Base-by-base conservation (phyloP, 1,140 invertebrate genomes). In the Pogonomyrmex barbatus region DNA sequence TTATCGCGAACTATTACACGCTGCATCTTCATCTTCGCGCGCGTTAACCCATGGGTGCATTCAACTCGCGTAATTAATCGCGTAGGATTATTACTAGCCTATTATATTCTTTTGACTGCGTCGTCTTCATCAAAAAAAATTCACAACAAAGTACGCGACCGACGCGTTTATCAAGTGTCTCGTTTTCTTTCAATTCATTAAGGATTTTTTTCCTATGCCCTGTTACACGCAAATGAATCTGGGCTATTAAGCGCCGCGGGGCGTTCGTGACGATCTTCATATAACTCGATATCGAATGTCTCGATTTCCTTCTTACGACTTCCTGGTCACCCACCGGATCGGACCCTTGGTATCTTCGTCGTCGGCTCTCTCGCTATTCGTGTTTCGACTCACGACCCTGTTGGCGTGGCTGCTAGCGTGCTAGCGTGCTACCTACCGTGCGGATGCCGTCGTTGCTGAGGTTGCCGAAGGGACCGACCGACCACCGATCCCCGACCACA, bases 391-490 rank as follows among this genome's bases (percentile, higher is more conserved):
- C 88, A 90, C 88, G 85, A 90, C 63, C 76, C 85, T 75, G 76
- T 75, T 89, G 85, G 88, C 85, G 76, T 89, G 78, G 85, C 71
- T 50, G 71, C 73, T 84, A 70, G 71, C 78, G 58, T 87, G 77
- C 75, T 63, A 77, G 87, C 88, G 88, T 89, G 88, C 88, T 89
- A 87, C 88, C 88, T 63, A 77, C n/a, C 70, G 65, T 73, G 77
- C 78, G 86, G 60, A 86, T 50, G n/a, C 70, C 56, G 70, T 71
- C 58, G 87, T 86, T 88, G 83, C 87, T 77, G 86, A 91, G 91
- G 91, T 88, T 90, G 89, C 90, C 79, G 60, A 89, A 89, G 90
- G 75, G 85, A 85, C 67, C 86, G 71, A 88, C 86, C 60, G 39
- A 60, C 73, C 75, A 75, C 54, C 42, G 77, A 79, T 79, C 77